These are phyloP conservation scores for Leptura quadrifasciata DNA, from an alignment of 2,888 invertebrate species.

Conservation along the genomic window DNA sequence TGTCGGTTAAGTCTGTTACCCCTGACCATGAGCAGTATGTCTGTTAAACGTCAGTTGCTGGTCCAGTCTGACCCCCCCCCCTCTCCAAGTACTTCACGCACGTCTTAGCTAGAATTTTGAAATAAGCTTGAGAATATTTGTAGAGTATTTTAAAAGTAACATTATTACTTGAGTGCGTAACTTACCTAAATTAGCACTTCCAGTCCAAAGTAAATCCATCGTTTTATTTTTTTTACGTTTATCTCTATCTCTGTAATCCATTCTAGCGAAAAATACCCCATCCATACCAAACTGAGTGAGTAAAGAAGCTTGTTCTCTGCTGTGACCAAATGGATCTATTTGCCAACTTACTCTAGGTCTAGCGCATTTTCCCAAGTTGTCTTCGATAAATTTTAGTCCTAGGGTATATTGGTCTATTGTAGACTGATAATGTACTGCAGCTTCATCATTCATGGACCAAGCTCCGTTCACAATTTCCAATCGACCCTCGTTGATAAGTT, in stretches of 20 bases:
- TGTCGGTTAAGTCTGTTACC: no score
- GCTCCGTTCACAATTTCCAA: conserved; percentile 78
- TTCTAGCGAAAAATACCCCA: conserved; percentile 81
- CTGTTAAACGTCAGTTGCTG: no score
- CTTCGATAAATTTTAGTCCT: conserved; percentile 78
- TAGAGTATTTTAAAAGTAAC: no score
- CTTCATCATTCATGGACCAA: conserved; percentile 80
- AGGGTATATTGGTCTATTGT: conserved; percentile 83
- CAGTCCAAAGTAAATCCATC: conserved; percentile 84
- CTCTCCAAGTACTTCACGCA: no score
- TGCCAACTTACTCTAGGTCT: conserved; percentile 88
- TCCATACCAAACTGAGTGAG: conserved; percentile 82
- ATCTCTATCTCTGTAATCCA: conserved; percentile 81
- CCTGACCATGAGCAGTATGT: no score
- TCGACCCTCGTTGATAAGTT: conserved; percentile 78
- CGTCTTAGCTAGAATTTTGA: no score
- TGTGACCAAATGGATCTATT: conserved; percentile 90
- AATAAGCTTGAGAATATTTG: no score
- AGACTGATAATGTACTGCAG: conserved; percentile 81
- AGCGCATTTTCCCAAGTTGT: conserved; percentile 83
- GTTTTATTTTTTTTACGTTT: conserved; percentile 76
- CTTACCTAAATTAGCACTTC: conserved; percentile 70
- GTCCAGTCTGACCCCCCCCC: no score
- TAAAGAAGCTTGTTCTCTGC: conserved; percentile 80
- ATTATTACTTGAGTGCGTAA: no score